Percentiles rank a stretch among this genome's conserved stretches.
Evolutionary conservation across 2,113 vertebrate genomes (phyloP).

Genomic region (Siniperca chuatsi): DNA sequence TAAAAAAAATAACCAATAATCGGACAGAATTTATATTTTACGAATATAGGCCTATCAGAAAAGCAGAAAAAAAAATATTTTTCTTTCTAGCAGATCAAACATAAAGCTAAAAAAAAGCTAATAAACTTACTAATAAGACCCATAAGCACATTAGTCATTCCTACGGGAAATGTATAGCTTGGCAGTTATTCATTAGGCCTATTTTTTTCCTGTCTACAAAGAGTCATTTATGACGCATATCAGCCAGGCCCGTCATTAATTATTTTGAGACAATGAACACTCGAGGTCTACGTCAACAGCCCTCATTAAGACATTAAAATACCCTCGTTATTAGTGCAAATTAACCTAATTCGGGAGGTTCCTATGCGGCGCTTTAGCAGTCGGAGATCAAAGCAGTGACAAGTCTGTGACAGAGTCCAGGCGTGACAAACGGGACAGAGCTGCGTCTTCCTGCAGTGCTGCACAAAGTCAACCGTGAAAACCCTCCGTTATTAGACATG

Average conservation of each 20-base stretch:
- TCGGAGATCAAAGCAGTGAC: constrained; percentile 56
- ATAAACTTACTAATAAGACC: neutral
- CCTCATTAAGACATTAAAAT: constrained; percentile 75
- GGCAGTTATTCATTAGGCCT: neutral
- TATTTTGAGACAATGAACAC: constrained; percentile 61
- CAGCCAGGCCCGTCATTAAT: constrained; percentile 48
- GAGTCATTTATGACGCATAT: constrained; percentile 7
- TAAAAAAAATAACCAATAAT: neutral
- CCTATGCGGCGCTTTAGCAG: constrained; percentile 32
- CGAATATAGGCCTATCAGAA: neutral
- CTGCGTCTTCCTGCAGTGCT: constrained; percentile 53
- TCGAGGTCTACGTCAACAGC: constrained; percentile 42
- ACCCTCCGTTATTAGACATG: constrained; percentile 60
- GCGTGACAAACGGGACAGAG: constrained; percentile 49
- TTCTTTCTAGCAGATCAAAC: neutral
- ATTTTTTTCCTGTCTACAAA: neutral
- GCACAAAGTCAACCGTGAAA: constrained; percentile 70
- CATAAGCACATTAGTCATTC: neutral
- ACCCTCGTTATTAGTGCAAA: constrained; percentile 73
- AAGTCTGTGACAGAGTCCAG: constrained; percentile 66
- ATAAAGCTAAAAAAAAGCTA: neutral
- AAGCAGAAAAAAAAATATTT: neutral
- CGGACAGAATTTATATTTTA: neutral
- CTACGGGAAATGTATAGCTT: neutral
- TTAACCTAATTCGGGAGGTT: constrained; percentile 75